Conservation (phyloP, 2,797 vertebrate species). For the Diglossa cyanea region DNA sequence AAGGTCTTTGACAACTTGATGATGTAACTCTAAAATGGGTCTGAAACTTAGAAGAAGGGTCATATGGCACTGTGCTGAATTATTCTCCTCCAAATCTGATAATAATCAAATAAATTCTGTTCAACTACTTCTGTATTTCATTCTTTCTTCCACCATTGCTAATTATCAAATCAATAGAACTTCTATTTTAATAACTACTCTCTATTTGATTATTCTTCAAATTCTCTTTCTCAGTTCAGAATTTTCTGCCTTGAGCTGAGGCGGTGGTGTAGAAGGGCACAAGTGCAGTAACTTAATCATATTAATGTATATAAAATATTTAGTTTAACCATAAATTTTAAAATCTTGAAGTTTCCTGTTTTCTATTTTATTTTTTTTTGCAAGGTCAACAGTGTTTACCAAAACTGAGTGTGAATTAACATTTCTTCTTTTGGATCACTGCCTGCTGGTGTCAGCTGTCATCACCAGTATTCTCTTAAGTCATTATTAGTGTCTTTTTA, state of each 20-base stretch:
- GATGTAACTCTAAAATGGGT: neutral
- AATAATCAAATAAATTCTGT: neutral
- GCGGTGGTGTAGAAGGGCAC: neutral
- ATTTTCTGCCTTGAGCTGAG: neutral
- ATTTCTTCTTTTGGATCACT: neutral
- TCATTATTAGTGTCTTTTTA: neutral
- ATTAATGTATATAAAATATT: neutral
- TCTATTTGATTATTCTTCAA: neutral
- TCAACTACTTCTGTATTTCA: neutral
- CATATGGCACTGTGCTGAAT: neutral
- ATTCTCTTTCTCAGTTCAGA: neutral
- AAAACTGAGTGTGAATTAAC: neutral
- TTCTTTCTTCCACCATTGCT: neutral
- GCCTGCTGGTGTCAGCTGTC: constrained; percentile 1
- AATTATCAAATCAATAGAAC: neutral
- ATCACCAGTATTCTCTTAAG: neutral
- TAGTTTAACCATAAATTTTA: neutral
- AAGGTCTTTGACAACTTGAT: neutral
- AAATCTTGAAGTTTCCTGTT: neutral
- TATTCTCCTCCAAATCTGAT: neutral
- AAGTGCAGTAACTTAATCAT: neutral
- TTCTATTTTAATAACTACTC: neutral
- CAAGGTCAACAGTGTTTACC: neutral
- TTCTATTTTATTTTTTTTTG: neutral
- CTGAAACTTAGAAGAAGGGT: neutral